phyloP scores from a whole-genome alignment of 2,113 vertebrate genomes.

The Trinectes maculatus region DNA sequence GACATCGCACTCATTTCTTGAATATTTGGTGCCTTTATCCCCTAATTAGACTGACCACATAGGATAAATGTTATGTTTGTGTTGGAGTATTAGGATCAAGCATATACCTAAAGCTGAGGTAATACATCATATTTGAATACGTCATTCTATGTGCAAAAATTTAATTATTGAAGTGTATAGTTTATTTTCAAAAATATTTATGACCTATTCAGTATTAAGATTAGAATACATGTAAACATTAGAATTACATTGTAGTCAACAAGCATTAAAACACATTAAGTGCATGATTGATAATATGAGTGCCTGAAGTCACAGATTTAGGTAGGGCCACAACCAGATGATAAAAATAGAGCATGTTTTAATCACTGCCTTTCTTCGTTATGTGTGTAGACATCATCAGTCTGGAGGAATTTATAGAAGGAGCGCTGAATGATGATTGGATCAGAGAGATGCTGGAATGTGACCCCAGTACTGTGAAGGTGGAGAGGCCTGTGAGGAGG shows the following conservation, averaged over 20 bases:
- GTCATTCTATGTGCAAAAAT: too few species aligned
- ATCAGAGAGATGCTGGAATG: slow-evolving; percentile 82
- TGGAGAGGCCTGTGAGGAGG: slow-evolving; percentile 64
- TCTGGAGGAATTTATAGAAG: slow-evolving; percentile 81
- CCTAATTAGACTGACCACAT: not conserved
- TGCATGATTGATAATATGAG: not conserved
- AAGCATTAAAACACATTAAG: not conserved
- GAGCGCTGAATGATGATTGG: slow-evolving; percentile 79
- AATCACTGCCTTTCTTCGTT: slow-evolving; percentile 24
- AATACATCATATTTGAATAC: too few species aligned
- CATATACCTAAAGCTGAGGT: too few species aligned
- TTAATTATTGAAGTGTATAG: too few species aligned
- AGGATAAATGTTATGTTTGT: not conserved
- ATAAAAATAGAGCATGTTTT: slow-evolving; percentile 26
- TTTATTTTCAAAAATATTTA: too few species aligned
- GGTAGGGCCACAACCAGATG: not conserved
- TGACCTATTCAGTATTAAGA: too few species aligned
- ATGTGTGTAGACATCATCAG: slow-evolving; percentile 76
- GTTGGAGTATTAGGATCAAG: not conserved
- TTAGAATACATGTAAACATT: too few species aligned
- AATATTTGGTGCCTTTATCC: not conserved
- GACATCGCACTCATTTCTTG: not conserved
- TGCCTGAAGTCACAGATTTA: not conserved
- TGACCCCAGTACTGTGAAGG: slow-evolving; percentile 77
- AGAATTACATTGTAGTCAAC: not conserved